These are phyloP conservation scores for Malacosoma neustria DNA, from an alignment of 2,888 invertebrate genomes.

Conservation along the genomic window DNA sequence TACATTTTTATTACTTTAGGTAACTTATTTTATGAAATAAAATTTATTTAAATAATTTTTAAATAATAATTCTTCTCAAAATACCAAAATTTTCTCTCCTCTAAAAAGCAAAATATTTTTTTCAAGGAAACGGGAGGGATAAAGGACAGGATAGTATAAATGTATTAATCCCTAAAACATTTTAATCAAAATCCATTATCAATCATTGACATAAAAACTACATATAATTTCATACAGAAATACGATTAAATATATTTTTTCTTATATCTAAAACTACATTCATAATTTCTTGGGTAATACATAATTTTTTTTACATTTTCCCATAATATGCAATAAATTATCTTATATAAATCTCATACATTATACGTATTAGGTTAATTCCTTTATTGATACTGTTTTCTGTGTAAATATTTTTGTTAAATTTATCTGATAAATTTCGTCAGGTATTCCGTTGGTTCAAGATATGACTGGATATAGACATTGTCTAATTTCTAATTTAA, in stretches of 20 bases:
- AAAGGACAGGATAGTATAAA: slow-evolving; percentile 34
- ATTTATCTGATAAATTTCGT: slow-evolving; percentile 41
- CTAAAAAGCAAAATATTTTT: no score
- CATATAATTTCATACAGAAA: slow-evolving; percentile 76
- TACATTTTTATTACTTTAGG: no score
- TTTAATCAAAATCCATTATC: slow-evolving; percentile 70
- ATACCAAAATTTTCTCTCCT: no score
- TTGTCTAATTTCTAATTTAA: slow-evolving; percentile 2
- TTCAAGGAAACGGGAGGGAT: slow-evolving; percentile 9
- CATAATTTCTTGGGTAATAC: slow-evolving; percentile 53
- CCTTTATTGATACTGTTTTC: slow-evolving; percentile 36
- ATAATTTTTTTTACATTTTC: slow-evolving; percentile 66
- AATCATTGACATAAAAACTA: slow-evolving; percentile 73
- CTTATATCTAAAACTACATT: slow-evolving; percentile 63
- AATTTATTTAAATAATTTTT: no score
- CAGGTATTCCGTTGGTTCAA: slow-evolving; percentile 63
- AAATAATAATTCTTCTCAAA: no score
- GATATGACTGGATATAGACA: slow-evolving; percentile 53
- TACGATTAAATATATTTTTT: slow-evolving; percentile 73
- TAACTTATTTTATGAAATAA: no score
- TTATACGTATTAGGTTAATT: slow-evolving; percentile 34
- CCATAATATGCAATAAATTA: slow-evolving; percentile 59
- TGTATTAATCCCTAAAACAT: slow-evolving; percentile 59
- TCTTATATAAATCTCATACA: slow-evolving; percentile 56
- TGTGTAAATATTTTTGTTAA: slow-evolving; percentile 50